Evolutionary conservation across 2,113 vertebrate species (phyloP).

Genomic region (Erythrocercus mccallii): DNA sequence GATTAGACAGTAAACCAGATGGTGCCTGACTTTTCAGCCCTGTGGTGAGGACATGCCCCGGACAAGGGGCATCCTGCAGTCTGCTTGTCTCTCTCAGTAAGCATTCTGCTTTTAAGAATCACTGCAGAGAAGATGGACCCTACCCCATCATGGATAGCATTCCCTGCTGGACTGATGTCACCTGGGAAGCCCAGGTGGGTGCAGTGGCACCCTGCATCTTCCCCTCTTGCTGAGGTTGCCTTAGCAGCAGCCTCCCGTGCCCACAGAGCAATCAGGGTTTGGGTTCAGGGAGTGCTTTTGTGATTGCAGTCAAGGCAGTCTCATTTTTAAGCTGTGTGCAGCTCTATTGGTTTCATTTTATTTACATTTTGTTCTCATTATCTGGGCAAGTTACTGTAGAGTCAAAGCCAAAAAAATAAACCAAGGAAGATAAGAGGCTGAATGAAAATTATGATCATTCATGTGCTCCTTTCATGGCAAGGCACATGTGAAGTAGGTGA

Average conservation of each 20-base stretch:
- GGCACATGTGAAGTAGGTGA: not conserved
- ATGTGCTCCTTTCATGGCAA: not conserved
- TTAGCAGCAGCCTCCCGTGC: rapidly evolving
- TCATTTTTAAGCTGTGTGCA: not conserved
- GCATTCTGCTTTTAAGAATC: not conserved
- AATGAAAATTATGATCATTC: slow-evolving; percentile 3
- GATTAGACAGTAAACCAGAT: not conserved
- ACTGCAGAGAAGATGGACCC: not conserved
- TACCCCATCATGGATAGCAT: rapidly evolving
- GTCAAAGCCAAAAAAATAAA: not conserved
- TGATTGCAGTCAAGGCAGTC: not conserved
- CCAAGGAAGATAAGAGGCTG: not conserved
- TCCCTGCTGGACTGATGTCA: rapidly evolving
- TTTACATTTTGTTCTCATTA: slow-evolving; percentile 19
- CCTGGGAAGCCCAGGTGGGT: not conserved
- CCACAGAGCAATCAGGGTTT: not conserved
- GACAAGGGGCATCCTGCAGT: not conserved
- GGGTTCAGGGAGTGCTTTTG: not conserved
- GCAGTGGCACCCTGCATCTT: not conserved
- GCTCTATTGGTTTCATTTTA: slow-evolving; percentile 44
- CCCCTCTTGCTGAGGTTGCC: not conserved
- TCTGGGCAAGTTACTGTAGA: not conserved
- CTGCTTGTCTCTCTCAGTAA: not conserved
- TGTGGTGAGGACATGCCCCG: not conserved
- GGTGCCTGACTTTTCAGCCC: not conserved